Evolutionary conservation across 2,113 vertebrate species (phyloP), one percentile per base, ranked within the genome.

Genomic region (Limanda limanda): DNA sequence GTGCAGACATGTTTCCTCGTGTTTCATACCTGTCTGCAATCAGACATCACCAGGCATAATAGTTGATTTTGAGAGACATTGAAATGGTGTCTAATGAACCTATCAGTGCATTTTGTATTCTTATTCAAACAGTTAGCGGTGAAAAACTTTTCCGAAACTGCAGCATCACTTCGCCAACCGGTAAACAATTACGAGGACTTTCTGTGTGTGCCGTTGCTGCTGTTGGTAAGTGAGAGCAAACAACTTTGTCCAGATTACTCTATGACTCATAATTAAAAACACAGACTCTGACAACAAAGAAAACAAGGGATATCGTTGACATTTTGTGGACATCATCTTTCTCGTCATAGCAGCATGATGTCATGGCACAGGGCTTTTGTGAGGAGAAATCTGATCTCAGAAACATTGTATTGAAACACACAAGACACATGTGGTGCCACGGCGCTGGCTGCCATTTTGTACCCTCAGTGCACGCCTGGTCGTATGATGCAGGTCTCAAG

Each of bases 321-420:
- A 17, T 51, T 31, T 10, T 76, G 56, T 58, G 20, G 21, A 47
- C 20, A 47, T 7, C 21, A n/a, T 5, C 54, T 40, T n/a, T 76
- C 55, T 79, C 75, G 31, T 73, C 59, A 48, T 71, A 45, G 71
- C 51, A 68, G 37, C 10, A 15, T 73, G 77, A 85, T 68, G 74
- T 76, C 74, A 89, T 71, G 69, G 84, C 75, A 65, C 27, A 56
- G 14, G 9, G 13, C 60, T 62, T 73, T 88, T 83, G 62, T 80
- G 27, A 73, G 37, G 37, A 52, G 76, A 86, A 82, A 88, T 78
- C 9, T 63, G 58, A 83, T 25, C 65, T 68, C 2, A 42, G 55
- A 55, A 69, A 51, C 58, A 74, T 61, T 71, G 48, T 56, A 65
- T 67, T 81, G 35, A 81, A 68, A 68, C 64, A 74, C 54, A 64